These are phyloP conservation scores for Sclerodermus sp. DNA, from an alignment of 2,888 invertebrate genomes.

Conservation along the genomic window DNA sequence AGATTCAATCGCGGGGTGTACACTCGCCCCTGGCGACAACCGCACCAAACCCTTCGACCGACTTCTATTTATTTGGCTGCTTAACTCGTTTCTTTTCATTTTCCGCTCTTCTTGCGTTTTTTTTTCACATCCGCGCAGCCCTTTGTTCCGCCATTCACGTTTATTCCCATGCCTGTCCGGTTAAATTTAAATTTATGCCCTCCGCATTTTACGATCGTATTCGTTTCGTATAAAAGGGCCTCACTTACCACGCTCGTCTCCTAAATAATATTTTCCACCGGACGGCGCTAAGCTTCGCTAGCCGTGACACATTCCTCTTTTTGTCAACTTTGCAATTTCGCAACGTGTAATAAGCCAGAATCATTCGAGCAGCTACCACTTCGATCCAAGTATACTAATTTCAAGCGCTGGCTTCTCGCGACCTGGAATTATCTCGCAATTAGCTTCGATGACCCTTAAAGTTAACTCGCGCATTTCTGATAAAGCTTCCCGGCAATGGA, in stretches of 20 bases:
- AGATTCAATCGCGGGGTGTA: conserved; percentile 1
- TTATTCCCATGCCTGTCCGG: conserved; percentile 20
- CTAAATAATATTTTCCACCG: too few relatives aligned
- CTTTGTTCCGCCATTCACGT: conserved; percentile 23
- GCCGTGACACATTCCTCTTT: too few relatives aligned
- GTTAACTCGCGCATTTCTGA: too few relatives aligned
- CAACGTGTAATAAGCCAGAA: too few relatives aligned
- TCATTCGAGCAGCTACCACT: too few relatives aligned
- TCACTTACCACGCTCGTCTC: conserved; percentile 8
- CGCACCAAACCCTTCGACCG: conserved; percentile 7
- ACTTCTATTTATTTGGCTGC: neutral
- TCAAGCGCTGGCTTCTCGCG: too few relatives aligned
- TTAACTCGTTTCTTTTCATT: neutral
- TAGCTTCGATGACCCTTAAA: too few relatives aligned
- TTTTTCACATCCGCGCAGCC: conserved; percentile 14
- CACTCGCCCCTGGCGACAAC: neutral
- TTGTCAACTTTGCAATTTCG: too few relatives aligned
- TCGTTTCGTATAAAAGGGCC: conserved; percentile 7
- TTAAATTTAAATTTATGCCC: conserved; percentile 24
- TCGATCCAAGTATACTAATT: too few relatives aligned
- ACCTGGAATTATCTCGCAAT: too few relatives aligned
- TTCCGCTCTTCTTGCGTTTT: neutral
- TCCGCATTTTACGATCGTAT: conserved; percentile 11
- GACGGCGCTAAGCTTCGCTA: too few relatives aligned
- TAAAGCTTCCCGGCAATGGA: too few relatives aligned